Evolutionary conservation across 2,888 invertebrate genomes (phyloP).

Genomic region (Cephus pygmeus): DNA sequence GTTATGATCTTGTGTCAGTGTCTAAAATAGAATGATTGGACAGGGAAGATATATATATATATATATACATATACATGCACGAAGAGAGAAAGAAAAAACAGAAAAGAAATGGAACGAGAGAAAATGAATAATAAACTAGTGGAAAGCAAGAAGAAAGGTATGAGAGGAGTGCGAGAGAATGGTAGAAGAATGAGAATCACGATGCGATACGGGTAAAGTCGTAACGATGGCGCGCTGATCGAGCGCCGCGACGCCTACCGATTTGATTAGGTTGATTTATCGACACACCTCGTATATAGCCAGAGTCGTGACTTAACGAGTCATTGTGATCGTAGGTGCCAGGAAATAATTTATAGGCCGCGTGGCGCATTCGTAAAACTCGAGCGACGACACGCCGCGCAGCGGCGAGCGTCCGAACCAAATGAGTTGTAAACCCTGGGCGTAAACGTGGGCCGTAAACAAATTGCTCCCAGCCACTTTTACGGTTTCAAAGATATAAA

Average conservation of each 20-base stretch:
- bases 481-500: slow-evolving; percentile 33
- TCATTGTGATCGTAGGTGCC: slow-evolving; percentile 41
- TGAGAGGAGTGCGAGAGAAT: background rate
- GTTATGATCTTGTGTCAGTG: background rate
- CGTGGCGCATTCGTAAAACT: slow-evolving; percentile 44
- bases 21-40: background rate
- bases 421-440: slow-evolving; percentile 53
- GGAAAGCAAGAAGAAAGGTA: background rate
- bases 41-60: background rate
- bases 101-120: background rate
- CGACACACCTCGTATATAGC: slow-evolving; percentile 11
- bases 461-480: slow-evolving; percentile 35
- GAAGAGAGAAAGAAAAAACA: background rate
- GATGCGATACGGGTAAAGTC: background rate
- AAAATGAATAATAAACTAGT: background rate
- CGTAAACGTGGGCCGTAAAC: slow-evolving; percentile 31
- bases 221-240: slow-evolving; percentile 2
- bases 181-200: background rate
- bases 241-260: slow-evolving; percentile 12
- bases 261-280: slow-evolving; percentile 34
- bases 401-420: slow-evolving; percentile 32
- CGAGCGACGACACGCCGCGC: slow-evolving; percentile 18
- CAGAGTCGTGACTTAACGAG: slow-evolving; percentile 36
- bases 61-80: background rate
- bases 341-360: slow-evolving; percentile 48